These are phyloP conservation scores for Nyctibius grandis DNA, from an alignment of 2,797 vertebrate genomes.

Conservation along the genomic window DNA sequence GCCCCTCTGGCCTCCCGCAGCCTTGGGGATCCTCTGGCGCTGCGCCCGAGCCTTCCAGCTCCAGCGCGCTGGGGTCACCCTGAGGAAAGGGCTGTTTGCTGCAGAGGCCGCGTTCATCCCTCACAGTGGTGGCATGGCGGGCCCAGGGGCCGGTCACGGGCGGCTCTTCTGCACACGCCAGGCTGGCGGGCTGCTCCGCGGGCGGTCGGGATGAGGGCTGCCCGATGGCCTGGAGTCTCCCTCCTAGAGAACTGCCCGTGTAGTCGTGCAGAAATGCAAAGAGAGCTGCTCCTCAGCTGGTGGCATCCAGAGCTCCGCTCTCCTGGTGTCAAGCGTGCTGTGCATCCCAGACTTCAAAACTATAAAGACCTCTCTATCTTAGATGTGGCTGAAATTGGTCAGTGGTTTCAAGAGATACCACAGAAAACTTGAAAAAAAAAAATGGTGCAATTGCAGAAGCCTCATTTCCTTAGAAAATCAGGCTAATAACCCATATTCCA, in stretches of 20 bases:
- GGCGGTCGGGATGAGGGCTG: accelerated
- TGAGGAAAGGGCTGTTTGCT: background rate
- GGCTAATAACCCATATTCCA: background rate
- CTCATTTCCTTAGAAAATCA: background rate
- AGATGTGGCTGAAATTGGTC: background rate
- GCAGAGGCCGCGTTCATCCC: background rate
- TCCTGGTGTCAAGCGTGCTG: accelerated
- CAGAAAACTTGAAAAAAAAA: background rate
- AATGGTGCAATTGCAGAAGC: accelerated
- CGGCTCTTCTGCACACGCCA: background rate
- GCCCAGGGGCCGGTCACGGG: too few relatives aligned
- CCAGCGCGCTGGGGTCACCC: background rate
- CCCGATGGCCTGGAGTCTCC: accelerated
- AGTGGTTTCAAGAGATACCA: background rate
- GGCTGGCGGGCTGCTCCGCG: background rate
- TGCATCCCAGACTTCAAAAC: accelerated
- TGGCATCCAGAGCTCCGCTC: accelerated
- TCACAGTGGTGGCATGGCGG: background rate
- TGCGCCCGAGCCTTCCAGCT: background rate
- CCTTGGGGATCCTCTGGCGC: background rate
- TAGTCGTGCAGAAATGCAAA: accelerated
- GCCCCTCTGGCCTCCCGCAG: background rate
- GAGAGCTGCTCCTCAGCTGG: background rate
- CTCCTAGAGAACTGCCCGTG: accelerated
- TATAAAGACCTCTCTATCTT: accelerated